phyloP scores from a whole-genome alignment of 64 coral and sea anemone species.

The Stichodactyla mertensii region DNA sequence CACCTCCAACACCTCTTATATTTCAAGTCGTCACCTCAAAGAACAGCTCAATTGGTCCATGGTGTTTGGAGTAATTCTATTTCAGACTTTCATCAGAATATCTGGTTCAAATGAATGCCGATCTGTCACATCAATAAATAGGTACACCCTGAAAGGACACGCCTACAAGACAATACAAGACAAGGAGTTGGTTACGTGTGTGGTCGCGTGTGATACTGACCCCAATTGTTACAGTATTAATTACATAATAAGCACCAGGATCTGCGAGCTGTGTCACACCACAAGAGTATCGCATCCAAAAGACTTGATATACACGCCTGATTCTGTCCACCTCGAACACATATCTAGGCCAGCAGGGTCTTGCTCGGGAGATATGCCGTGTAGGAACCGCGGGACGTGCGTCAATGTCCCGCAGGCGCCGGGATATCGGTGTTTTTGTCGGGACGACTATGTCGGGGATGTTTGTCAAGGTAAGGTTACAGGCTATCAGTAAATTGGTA shows the following conservation, averaged over 20 bases:
- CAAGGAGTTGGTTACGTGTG: constrained; percentile 16
- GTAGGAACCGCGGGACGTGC: constrained; percentile 47
- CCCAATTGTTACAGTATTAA: constrained; percentile 51
- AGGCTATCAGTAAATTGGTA: not conserved
- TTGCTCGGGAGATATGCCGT: constrained; percentile 42
- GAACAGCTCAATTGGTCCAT: not conserved
- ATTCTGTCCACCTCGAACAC: constrained; percentile 40
- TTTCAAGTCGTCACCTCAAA: not conserved
- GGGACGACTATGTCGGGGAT: constrained; percentile 38
- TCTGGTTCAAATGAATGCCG: not conserved
- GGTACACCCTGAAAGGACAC: not conserved
- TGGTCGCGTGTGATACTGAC: constrained; percentile 38
- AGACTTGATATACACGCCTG: constrained; percentile 8
- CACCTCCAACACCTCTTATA: not conserved
- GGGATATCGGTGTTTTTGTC: constrained; percentile 40
- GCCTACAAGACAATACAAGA: not conserved
- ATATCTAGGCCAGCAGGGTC: constrained; percentile 40
- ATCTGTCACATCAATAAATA: not conserved
- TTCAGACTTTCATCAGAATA: not conserved
- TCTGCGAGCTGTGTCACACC: constrained; percentile 23
- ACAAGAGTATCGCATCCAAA: constrained; percentile 15
- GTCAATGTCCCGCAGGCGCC: constrained; percentile 29
- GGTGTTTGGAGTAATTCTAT: not conserved
- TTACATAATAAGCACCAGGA: constrained; percentile 20
- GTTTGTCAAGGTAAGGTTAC: constrained; percentile 30